Conservation (phyloP, 2,113 vertebrate genomes). For the Pteruthius melanotis region DNA sequence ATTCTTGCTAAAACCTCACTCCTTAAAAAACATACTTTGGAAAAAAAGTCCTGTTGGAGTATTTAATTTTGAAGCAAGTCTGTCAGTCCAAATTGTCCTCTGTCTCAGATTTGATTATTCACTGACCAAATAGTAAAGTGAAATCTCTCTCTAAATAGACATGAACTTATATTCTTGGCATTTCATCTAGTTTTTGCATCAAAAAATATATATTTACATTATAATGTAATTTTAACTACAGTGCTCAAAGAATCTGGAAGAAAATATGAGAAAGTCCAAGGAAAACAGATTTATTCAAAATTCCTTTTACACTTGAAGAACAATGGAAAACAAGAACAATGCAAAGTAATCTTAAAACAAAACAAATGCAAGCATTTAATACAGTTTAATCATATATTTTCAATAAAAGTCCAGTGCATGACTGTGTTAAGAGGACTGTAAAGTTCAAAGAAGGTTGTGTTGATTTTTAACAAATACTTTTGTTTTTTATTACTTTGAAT, state of each 20-base stretch:
- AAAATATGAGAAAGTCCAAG: neutral
- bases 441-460: neutral
- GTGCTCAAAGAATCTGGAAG: neutral
- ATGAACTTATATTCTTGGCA: neutral
- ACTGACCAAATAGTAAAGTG: neutral
- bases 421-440: neutral
- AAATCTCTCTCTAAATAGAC: neutral
- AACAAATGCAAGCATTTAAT: neutral
- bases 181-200: neutral
- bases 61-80: neutral
- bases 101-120: neutral
- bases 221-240: neutral
- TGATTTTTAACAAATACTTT: neutral
- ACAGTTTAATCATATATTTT: neutral
- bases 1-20: neutral
- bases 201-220: neutral
- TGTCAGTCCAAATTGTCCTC: neutral
- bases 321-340: neutral
- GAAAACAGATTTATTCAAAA: neutral
- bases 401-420: neutral
- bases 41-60: neutral
- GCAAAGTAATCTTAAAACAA: neutral
- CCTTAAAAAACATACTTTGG: neutral
- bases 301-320: neutral
- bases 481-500: neutral